Conservation (phyloP, 2,888 invertebrate genomes). For the Diarsia brunnea region DNA sequence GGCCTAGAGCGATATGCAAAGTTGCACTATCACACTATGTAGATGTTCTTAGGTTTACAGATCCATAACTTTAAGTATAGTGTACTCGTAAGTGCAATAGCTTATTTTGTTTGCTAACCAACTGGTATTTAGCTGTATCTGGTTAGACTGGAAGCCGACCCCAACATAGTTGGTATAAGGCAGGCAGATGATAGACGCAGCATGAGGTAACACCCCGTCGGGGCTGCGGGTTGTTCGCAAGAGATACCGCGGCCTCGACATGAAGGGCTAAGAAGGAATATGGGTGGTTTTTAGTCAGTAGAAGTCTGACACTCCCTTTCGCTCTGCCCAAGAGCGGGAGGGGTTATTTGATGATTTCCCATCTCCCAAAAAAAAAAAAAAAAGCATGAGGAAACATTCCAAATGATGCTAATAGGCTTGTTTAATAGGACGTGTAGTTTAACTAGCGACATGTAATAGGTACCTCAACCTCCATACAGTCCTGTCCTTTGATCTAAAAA, state of each 20-base stretch:
- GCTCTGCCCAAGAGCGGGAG: no score
- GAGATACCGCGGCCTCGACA: no score
- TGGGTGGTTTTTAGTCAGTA: no score
- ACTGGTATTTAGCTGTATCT: not conserved
- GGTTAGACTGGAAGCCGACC: not conserved
- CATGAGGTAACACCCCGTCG: no score
- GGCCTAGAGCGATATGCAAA: not conserved
- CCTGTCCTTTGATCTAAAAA: not conserved
- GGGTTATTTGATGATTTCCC: no score
- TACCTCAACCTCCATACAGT: not conserved
- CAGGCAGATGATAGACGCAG: not conserved
- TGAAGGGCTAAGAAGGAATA: no score
- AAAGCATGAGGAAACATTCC: no score
- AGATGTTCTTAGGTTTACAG: not conserved
- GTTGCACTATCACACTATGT: not conserved
- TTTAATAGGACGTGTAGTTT: not conserved
- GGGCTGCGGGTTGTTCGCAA: no score
- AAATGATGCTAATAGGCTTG: not conserved
- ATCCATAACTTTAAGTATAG: not conserved
- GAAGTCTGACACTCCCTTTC: no score
- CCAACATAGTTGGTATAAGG: not conserved
- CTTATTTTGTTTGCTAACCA: not conserved
- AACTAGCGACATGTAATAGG: not conserved
- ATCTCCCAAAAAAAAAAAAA: no score
- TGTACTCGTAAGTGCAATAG: no score